Evolutionary conservation across 2,888 invertebrate species (phyloP), one percentile per base, ranked within the genome.

Genomic region (Nebria salina): DNA sequence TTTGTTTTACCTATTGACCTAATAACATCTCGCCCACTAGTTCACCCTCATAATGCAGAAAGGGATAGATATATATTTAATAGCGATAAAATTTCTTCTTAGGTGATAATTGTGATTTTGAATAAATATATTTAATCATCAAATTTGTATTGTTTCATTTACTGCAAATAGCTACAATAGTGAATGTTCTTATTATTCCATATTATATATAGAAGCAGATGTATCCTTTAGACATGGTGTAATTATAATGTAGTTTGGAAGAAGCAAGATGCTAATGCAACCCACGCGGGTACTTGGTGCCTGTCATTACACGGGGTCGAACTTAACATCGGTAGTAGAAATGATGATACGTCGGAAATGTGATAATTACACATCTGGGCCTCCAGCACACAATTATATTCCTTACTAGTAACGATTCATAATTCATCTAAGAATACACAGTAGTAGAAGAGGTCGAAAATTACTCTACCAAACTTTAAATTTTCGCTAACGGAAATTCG

Each of bases 331-430:
- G 54, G 54, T 54, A 65, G 65, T 72, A 42, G 54, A n/a, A 34
- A 64, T 41, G 77, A 26, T 13, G 42, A n/a, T n/a, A 42, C 43
- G n/a, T 34, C 26, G 64, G 15, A 13, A 64, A 75, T 75, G 64
- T 42, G 78, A 78, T 78, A 78, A 78, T 78, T 78, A 78, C 72
- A 78, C 78, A 74, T 78, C 74, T 65, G 74, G 64, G 70, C 77
- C 26, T 25, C 54, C 54, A 54, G 70, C 42, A 76, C 76, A 76
- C 76, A 76, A 76, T 76, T 76, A 76, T 76, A 76, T 76, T 76
- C 68, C 66, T 76, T 66, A 9, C 76, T 66, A 66, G 76, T 20
- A 20, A 65, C 41, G 42, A 68, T 76, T 76, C 65, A 76, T 76
- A 66, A 76, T 76, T 76, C 76, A 76, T 76, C 42, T 42, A 15